Evolutionary conservation across 53 echinoderm and acorn worm genomes (phyloP).

Genomic region (Apostichopus leukothele): DNA sequence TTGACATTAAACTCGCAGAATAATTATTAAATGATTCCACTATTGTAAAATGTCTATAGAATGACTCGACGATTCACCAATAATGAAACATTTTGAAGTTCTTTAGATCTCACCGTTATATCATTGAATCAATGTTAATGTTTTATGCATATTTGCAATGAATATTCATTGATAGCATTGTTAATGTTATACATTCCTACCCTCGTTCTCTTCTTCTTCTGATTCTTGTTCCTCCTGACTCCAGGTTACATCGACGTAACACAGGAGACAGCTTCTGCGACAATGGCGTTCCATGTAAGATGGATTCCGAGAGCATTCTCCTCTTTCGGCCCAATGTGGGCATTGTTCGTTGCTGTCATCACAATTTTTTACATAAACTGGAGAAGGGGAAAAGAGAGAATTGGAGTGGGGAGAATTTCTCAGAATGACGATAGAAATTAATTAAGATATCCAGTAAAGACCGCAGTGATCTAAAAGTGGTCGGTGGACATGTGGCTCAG

Average conservation of each 20-base stretch:
- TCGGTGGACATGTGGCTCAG: too few relatives aligned
- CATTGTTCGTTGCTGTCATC: conserved; percentile 73
- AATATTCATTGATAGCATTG: background rate
- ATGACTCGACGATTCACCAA: too few relatives aligned
- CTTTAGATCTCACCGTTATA: too few relatives aligned
- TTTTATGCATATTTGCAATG: background rate
- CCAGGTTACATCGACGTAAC: conserved; percentile 44
- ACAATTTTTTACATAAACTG: conserved; percentile 48
- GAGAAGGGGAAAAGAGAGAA: background rate
- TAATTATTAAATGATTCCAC: too few relatives aligned
- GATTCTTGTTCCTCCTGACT: conserved; percentile 39
- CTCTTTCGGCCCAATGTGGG: conserved; percentile 72
- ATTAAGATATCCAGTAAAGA: too few relatives aligned
- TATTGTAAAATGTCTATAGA: too few relatives aligned
- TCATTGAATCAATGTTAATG: too few relatives aligned
- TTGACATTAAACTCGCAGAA: too few relatives aligned
- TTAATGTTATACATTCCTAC: conserved; percentile 33
- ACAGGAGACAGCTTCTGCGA: conserved; percentile 76
- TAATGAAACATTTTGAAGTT: too few relatives aligned
- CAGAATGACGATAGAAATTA: too few relatives aligned
- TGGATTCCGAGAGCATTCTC: conserved; percentile 80
- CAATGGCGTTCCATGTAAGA: conserved; percentile 80
- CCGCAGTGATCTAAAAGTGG: too few relatives aligned
- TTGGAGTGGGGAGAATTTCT: background rate
- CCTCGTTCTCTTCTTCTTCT: conserved; percentile 46